Base-by-base conservation (phyloP, 1,140 invertebrate genomes). In the Hypothenemus hampei region DNA sequence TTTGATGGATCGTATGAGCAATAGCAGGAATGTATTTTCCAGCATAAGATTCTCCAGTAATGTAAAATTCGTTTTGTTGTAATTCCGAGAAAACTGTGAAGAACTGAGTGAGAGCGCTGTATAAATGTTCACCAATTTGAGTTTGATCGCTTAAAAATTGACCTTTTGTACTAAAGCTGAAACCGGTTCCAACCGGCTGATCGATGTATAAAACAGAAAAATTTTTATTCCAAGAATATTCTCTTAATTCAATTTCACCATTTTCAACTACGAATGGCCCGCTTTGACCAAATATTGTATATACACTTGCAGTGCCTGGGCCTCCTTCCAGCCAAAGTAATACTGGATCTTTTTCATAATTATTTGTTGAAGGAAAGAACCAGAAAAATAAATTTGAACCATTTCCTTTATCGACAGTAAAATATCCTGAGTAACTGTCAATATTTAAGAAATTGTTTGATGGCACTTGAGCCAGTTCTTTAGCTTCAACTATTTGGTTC, bases 1-100 rank as follows among this genome's bases (percentile, higher is more conserved):
- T 78, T 57, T 76, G 75, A 57, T 87, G 81, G 45, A 92, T 91
- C 29, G 83, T 81, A 58, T 87, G 80, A 0, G 78, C 79, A 6
- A 89, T 72, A 0, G 86, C 85, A 6, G 89, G 88, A 1, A 90
- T 81, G 67, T 91, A 89, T 67, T 86, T 85, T 18, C 90, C 89
- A 6, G 79, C 90, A 69, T 93, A 93, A 2, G 89, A 91, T 72
- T 93, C 89, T 4, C 91, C 91, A 21, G 85, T 81, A 2, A 92
- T 77, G 61, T 79, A 89, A 47, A 91, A 81, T 21, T 81, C 78
- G 55, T 83, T 86, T 4, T 72, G 64, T 46, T 78, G 76, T 3
- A 85, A 69, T 56, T 86, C 78, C 0, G 82, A 81, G 64, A 88
- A 90, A 6, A 90, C 58, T 13, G 74, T 72, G 62, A 87, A 81